Conservation (phyloP, 1,140 invertebrate genomes). For the Drosophila repletoides region DNA sequence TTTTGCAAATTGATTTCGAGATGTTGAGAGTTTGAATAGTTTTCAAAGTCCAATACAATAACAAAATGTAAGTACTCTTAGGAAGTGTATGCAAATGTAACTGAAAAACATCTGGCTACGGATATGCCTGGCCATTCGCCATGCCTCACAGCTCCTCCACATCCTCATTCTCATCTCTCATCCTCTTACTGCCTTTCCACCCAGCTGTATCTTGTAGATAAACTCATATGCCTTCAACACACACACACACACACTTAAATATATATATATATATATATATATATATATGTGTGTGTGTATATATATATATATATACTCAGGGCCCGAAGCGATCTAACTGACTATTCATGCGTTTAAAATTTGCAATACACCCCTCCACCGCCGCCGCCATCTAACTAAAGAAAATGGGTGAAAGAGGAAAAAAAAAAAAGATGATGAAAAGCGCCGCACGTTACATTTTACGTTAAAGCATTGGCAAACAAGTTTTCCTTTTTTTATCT, state of each 20-base stretch:
- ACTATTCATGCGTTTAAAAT: constrained; percentile 77
- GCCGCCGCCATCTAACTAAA: background rate
- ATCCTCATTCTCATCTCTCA: background rate
- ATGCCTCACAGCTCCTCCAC: constrained; percentile 5
- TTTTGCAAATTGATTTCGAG: no score
- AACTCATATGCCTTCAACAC: constrained; percentile 40
- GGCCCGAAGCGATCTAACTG: constrained; percentile 58
- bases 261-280: constrained; percentile 5
- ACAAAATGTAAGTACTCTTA: background rate
- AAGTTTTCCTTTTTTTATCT: constrained; percentile 46
- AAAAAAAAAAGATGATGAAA: constrained; percentile 50
- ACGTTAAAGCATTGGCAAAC: constrained; percentile 59
- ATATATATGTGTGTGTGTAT: constrained; percentile 1
- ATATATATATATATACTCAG: background rate
- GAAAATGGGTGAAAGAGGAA: constrained; percentile 3
- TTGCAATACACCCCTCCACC: constrained; percentile 56
- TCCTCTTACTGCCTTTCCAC: background rate
- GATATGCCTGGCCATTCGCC: constrained; percentile 56
- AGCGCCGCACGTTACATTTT: constrained; percentile 63
- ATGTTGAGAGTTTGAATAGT: background rate
- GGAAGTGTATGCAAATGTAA: constrained; percentile 2
- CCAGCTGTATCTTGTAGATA: constrained; percentile 64
- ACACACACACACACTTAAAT: constrained; percentile 15
- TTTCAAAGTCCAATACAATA: no score
- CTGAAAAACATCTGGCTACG: constrained; percentile 70